These are phyloP conservation scores for Aurelia aurita complex sp. Pacific DNA, from an alignment of 30 jellyfish, hydroid and myxozoan species.

Conservation along the genomic window DNA sequence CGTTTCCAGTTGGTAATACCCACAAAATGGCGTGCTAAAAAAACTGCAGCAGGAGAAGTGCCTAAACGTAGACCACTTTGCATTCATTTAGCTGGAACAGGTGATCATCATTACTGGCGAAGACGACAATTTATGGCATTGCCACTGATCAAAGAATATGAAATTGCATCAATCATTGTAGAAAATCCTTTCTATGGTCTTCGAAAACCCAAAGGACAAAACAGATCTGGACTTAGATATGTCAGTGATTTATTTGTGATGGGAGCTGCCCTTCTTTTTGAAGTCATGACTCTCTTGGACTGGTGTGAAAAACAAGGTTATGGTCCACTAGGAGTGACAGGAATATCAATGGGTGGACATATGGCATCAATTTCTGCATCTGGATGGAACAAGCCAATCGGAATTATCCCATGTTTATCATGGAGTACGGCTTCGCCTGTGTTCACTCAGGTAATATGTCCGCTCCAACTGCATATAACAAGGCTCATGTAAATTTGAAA, in stretches of 20 bases:
- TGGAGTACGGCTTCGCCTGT: slow-evolving; percentile 99
- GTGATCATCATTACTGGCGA: slow-evolving; percentile 95
- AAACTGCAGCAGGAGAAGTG: neutral
- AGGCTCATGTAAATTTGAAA: neutral
- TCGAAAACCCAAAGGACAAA: slow-evolving; percentile 86
- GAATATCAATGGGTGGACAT: slow-evolving; percentile 97
- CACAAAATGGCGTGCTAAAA: slow-evolving; percentile 34
- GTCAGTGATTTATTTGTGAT: slow-evolving; percentile 90
- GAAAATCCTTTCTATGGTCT: slow-evolving; percentile 94
- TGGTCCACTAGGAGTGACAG: slow-evolving; percentile 94
- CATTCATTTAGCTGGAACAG: slow-evolving; percentile 94
- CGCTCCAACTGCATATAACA: neutral
- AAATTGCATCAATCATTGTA: slow-evolving; percentile 79
- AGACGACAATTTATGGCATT: slow-evolving; percentile 86
- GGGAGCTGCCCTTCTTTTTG: slow-evolving; percentile 93
- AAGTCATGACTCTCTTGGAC: slow-evolving; percentile 62
- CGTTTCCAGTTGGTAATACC: slow-evolving; percentile 85
- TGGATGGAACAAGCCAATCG: slow-evolving; percentile 91
- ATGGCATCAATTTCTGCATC: slow-evolving; percentile 90
- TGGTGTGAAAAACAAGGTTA: slow-evolving; percentile 90
- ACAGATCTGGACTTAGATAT: slow-evolving; percentile 80
- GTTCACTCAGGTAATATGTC: slow-evolving; percentile 70
- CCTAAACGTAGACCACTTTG: slow-evolving; percentile 58
- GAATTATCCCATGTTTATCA: slow-evolving; percentile 88
- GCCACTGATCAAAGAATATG: slow-evolving; percentile 79